A percentile compares a stretch with the other conserved stretches of the same genome.
These are phyloP conservation scores for Leistus spinibarbis DNA, from an alignment of 2,888 invertebrate species.

Conservation along the genomic window DNA sequence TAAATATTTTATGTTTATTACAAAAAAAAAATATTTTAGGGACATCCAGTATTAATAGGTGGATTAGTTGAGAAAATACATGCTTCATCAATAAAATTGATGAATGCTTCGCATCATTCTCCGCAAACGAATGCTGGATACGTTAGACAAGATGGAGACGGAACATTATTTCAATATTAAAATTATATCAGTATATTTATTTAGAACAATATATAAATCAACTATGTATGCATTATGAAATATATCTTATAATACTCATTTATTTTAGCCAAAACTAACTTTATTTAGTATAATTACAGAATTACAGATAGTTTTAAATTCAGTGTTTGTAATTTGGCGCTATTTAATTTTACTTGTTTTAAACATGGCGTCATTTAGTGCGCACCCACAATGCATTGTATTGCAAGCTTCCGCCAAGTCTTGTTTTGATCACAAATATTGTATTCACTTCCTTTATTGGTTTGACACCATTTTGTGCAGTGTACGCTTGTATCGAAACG, in stretches of 20 bases:
- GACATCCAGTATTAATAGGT: constrained; percentile 65
- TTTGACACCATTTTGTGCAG: constrained; percentile 33
- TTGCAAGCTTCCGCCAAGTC: constrained; percentile 20
- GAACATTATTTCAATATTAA: constrained; percentile 73
- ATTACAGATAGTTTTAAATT: no score
- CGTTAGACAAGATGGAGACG: constrained; percentile 77
- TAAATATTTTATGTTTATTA: not conserved
- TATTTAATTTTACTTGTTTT: constrained; percentile 17
- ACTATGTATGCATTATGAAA: constrained; percentile 23
- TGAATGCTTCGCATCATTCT: constrained; percentile 80
- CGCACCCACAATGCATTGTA: constrained; percentile 16
- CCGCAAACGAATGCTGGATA: constrained; percentile 83
- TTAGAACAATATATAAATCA: constrained; percentile 13
- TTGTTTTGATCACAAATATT: constrained; percentile 32
- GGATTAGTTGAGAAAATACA: constrained; percentile 69
- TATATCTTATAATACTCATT: not conserved
- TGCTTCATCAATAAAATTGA: constrained; percentile 76
- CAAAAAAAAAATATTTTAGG: constrained; percentile 52
- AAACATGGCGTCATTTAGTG: not conserved
- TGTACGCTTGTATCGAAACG: not conserved
- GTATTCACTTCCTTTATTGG: constrained; percentile 34
- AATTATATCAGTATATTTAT: constrained; percentile 12
- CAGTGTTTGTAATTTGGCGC: no score
- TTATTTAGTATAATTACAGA: not conserved
- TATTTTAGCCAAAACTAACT: not conserved